Conservation (phyloP, 2,797 vertebrate species). For the Huso huso region DNA sequence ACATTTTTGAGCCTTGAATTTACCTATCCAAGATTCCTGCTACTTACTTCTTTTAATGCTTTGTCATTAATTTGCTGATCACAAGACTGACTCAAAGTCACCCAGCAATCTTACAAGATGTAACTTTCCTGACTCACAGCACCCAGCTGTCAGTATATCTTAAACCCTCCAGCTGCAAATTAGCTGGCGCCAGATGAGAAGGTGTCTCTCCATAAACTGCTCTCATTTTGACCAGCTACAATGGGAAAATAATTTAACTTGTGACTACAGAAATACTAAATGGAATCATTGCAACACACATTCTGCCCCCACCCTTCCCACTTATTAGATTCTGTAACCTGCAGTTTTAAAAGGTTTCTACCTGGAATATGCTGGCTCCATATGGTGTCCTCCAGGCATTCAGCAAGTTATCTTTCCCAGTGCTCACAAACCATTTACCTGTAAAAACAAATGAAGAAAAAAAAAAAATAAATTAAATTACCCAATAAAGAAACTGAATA, state of each 20-base stretch:
- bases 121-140: slow-evolving; percentile 38
- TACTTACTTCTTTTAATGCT: background rate
- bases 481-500: background rate
- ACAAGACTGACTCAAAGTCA: background rate
- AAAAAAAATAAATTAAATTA: background rate
- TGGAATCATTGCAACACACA: background rate
- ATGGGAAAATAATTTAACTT: too few relatives aligned
- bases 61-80: background rate
- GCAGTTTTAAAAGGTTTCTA: background rate
- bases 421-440: slow-evolving; percentile 97
- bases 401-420: slow-evolving; percentile 83
- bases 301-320: background rate
- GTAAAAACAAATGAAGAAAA: slow-evolving; percentile 23
- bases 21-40: background rate
- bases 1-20: background rate
- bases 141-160: slow-evolving; percentile 45
- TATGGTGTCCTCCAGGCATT: slow-evolving; percentile 73
- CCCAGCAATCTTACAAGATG: slow-evolving; percentile 1
- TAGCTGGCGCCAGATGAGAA: slow-evolving; percentile 43
- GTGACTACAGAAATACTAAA: background rate
- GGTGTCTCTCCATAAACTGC: slow-evolving; percentile 51
- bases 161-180: slow-evolving; percentile 46
- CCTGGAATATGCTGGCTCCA: slow-evolving; percentile 7
- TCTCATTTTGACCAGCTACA: slow-evolving; percentile 16
- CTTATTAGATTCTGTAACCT: background rate